A percentile compares a stretch with the other conserved stretches of the same genome.
Conservation (phyloP, 2,888 invertebrate species). For the Eupithecia exiguata region DNA sequence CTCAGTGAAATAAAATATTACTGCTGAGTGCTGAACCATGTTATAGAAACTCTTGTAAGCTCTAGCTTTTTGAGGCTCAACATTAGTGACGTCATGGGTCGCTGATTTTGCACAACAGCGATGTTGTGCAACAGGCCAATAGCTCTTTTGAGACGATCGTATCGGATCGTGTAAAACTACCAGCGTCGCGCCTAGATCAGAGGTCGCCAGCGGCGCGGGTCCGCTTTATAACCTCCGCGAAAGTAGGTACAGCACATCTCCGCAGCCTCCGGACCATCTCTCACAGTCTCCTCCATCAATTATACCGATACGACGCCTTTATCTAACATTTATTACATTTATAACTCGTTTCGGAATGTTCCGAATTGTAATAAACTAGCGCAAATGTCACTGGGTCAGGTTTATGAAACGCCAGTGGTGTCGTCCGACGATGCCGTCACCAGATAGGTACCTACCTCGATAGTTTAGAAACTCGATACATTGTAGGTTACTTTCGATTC, state of each 20-base stretch:
- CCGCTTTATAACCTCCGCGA: constrained; percentile 38
- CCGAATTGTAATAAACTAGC: constrained; percentile 32
- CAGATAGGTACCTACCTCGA: neutral
- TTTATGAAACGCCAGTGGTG: constrained; percentile 28
- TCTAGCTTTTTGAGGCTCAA: neutral
- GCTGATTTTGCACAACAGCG: neutral
- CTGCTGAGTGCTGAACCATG: neutral
- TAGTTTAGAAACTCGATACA: constrained; percentile 12
- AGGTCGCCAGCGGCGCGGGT: constrained; percentile 31
- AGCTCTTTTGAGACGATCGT: constrained; percentile 13
- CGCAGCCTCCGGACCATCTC: constrained; percentile 18
- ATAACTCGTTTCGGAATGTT: constrained; percentile 31
- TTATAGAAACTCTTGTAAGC: neutral
- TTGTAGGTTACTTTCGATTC: constrained; percentile 2
- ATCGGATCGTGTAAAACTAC: constrained; percentile 13
- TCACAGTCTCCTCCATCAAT: constrained; percentile 36
- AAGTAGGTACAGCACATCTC: constrained; percentile 27
- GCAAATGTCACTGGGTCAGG: constrained; percentile 39
- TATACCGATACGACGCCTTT: constrained; percentile 28
- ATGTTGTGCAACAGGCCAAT: no score
- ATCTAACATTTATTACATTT: constrained; percentile 1
- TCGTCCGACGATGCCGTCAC: constrained; percentile 25
- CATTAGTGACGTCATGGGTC: neutral
- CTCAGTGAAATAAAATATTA: neutral
- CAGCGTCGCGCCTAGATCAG: constrained; percentile 21